Evolutionary conservation across 2,888 invertebrate species (phyloP), one percentile per base, ranked within the genome.

Genomic region (Gymnosoma rotundatum): DNA sequence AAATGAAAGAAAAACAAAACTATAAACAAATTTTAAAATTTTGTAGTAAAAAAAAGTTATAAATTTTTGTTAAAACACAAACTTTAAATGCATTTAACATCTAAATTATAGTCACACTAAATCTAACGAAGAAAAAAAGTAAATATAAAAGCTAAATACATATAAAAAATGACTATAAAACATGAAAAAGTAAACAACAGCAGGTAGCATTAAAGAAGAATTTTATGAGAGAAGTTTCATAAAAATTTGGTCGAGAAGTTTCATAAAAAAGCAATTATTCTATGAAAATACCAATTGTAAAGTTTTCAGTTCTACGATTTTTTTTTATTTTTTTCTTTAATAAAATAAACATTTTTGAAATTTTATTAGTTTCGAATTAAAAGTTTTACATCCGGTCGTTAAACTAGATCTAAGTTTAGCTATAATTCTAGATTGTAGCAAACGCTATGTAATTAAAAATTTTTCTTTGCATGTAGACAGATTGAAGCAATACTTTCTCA

Each of bases 61-160:
- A 83, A 64, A 70, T 21, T 56, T 69, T 74, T 32, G 14, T 45
- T 14, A 45, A 45, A 58, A 48, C 63, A 56, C 56, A 70, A 81
- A 63, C 61, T 69, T 80, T 72, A 81, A 84, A 81, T 84, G 78
- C 81, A 84, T 84, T 84, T 81, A 84, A 84, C 81, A 84, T 84
- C 84, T 84, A 81, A 84, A 84, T 81, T 84, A 84, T 84, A 84
- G 84, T 78, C 84, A 78, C 81, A 84, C 80, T 78, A 81, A 76
- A 58, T 54, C 52, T 63, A 48, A 32, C 14, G 7, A 64, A 58
- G n/a, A n/a, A 63, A 10, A 21, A 36, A 67, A 76, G 52, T 60
- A 78, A 48, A 52, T 20, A 21, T 10, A 64, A 76, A 56, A 38
- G 6, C 18, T 36, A 82, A 52, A 56, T 36, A 48, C 42, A 60